These are phyloP conservation scores for Ramazzottius varieornatus DNA, from an alignment of 2,888 invertebrate genomes.

Conservation along the genomic window DNA sequence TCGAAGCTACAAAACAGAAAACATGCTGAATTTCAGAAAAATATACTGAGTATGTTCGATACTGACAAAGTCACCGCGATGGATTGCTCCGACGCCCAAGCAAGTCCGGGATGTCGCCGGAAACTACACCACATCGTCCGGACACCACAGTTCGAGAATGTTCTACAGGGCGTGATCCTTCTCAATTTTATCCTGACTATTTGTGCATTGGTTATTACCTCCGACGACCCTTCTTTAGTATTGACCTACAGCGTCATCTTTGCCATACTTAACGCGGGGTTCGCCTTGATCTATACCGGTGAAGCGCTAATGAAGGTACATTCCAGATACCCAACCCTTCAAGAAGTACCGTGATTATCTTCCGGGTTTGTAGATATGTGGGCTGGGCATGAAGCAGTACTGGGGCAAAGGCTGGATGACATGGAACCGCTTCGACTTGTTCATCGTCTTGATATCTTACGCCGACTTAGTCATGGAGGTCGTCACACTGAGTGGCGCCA, in stretches of 20 bases:
- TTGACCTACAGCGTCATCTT: neutral
- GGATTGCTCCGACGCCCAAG: neutral
- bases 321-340: neutral
- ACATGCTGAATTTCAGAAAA: neutral
- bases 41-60: neutral
- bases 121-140: neutral
- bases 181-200: neutral
- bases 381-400: neutral
- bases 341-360: neutral
- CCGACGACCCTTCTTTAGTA: neutral
- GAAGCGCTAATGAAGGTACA: neutral
- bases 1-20: too few relatives aligned
- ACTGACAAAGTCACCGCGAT: neutral
- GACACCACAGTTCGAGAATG: neutral
- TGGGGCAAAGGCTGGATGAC: neutral
- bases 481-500: neutral
- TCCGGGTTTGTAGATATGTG: neutral
- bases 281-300: neutral
- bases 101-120: neutral
- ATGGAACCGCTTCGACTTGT: neutral
- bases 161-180: neutral
- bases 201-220: neutral
- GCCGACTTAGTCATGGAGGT: neutral
- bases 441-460: neutral
- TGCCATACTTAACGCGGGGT: neutral